Evolutionary conservation across 2,113 vertebrate species (phyloP), one percentile per base, ranked within the genome.

Genomic region (Leptocoma aspasia): DNA sequence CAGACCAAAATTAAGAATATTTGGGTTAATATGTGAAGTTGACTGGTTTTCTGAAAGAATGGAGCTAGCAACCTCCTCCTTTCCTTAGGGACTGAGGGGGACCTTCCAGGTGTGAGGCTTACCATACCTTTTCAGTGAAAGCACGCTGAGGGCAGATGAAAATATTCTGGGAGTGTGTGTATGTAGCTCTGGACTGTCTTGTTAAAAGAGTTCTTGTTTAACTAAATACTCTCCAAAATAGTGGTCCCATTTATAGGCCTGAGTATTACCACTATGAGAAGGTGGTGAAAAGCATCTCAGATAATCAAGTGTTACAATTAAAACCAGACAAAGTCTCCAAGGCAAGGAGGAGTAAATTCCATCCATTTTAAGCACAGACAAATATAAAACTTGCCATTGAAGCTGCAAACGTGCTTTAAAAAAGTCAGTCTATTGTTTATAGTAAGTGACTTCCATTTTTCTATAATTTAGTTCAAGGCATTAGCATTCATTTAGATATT

Each of bases 251-350:
- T 56, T 73, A 64, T 69, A 88, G 68, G 88, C 53, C 53, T 75
- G 57, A 68, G 27, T 77, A 72, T 56, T 93, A 44, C 49, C 44
- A 17, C 71, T 52, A 10, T 28, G 60, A 77, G 76, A 86, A 91
- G 76, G 95, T 84, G 94, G 77, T 86, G 94, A 96, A 96, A 96
- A 96, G 86, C 88, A 90, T 88, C 92, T 95, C 82, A 94, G 92
- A 92, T 96, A 96, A 94, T 89, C 54, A 60, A 79, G 76, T 94
- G 90, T 90, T 63, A 75, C 52, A 89, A 79, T 87, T 92, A 64
- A 94, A 97, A 93, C 68, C 90, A 95, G 92, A 85, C 75, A 71
- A 85, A 66, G 52, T 64, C 76, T 92, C 49, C 59, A 76, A 71
- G 76, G 61, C 60, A 52, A 90, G 79, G 45, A 90, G 94, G 76